Evolutionary conservation across 2,888 invertebrate genomes (phyloP).

Genomic region (Eupeodes latifasciatus): DNA sequence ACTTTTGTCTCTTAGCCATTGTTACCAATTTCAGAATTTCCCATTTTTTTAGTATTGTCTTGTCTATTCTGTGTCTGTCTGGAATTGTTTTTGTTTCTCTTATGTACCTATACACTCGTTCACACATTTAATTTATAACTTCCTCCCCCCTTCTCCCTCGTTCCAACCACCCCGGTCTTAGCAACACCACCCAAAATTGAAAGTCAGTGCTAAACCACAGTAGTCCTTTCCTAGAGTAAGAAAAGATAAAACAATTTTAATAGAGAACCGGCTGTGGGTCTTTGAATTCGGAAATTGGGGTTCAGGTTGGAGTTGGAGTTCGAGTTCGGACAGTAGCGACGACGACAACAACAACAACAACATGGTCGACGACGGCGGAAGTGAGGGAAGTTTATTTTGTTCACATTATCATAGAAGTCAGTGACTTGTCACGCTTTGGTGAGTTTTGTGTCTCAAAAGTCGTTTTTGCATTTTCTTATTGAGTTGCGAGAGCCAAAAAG

Average conservation of each 20-base stretch:
- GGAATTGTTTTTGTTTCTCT: conserved; percentile 20
- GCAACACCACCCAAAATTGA: not conserved
- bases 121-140: conserved; percentile 35
- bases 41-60: not conserved
- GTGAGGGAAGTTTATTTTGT: conserved; percentile 25
- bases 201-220: too few relatives aligned
- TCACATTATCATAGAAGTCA: conserved; percentile 35
- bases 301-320: not conserved
- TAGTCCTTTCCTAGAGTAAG: not conserved
- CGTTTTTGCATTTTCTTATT: conserved; percentile 33
- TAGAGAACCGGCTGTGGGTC: conserved; percentile 27
- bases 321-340: too few relatives aligned
- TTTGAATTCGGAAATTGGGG: conserved; percentile 19
- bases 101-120: not conserved
- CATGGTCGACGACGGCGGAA: not conserved
- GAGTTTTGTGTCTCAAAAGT: conserved; percentile 43
- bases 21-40: conserved; percentile 17
- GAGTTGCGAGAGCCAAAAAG: too few relatives aligned
- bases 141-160: not conserved
- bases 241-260: conserved; percentile 26
- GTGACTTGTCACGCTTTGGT: conserved; percentile 70
- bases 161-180: not conserved
- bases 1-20: not conserved
- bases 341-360: too few relatives aligned
- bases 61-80: conserved; percentile 23